These are phyloP conservation scores for Falco cherrug DNA, from an alignment of 2,797 vertebrate species.

Conservation along the genomic window DNA sequence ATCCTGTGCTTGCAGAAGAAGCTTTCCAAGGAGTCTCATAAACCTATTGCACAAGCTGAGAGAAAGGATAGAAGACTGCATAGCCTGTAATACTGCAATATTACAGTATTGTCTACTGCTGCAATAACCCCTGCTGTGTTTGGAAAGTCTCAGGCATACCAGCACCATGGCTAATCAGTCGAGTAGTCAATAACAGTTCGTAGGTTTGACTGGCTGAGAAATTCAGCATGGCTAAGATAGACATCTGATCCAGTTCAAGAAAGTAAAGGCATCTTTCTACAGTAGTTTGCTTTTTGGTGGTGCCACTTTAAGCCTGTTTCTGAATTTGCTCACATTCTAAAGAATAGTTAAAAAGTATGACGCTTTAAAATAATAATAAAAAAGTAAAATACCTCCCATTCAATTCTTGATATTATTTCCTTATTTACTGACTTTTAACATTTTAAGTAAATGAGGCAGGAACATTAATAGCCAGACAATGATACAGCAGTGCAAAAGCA, in stretches of 20 bases:
- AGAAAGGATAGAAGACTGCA: background rate
- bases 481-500: background rate
- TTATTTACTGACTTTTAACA: background rate
- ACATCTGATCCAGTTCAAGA: background rate
- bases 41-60: background rate
- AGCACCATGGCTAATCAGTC: constrained; percentile 18
- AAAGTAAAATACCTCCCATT: background rate
- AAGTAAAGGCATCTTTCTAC: background rate
- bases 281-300: background rate
- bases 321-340: background rate
- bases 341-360: background rate
- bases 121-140: constrained; percentile 39
- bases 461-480: background rate
- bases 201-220: constrained; percentile 7
- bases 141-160: constrained; percentile 36
- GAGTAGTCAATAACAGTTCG: constrained; percentile 13
- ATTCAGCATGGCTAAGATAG: background rate
- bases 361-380: background rate
- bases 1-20: background rate
- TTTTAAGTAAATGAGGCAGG: background rate
- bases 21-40: background rate
- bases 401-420: background rate
- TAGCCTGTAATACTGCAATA: background rate
- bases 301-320: background rate
- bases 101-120: constrained; percentile 8